These are phyloP conservation scores for Melanotaenia nigrans DNA, from an alignment of 2,797 vertebrate genomes.

Conservation along the genomic window DNA sequence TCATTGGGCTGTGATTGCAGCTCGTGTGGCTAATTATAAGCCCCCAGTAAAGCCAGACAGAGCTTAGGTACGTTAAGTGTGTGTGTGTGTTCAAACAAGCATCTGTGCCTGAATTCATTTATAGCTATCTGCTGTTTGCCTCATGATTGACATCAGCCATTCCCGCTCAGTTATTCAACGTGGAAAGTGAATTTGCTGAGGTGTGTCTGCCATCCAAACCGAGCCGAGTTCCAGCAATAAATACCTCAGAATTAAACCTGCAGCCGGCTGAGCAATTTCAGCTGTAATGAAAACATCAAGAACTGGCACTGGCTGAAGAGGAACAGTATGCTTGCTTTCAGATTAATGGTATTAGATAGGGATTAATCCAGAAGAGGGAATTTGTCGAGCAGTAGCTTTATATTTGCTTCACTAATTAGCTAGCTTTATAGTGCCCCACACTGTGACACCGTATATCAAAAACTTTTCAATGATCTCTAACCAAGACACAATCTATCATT, in stretches of 20 bases:
- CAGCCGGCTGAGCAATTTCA: conserved; percentile 60
- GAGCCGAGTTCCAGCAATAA: conserved; percentile 45
- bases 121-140: conserved; percentile 26
- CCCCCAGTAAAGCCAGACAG: conserved; percentile 79
- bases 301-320: conserved; percentile 57
- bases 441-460: conserved; percentile 43
- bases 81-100: conserved; percentile 48
- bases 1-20: conserved; percentile 93
- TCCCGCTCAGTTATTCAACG: conserved; percentile 49
- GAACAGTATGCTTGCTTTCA: conserved; percentile 66
- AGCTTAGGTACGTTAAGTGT: conserved; percentile 66
- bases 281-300: conserved; percentile 66
- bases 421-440: conserved; percentile 35
- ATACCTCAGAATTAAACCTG: conserved; percentile 65
- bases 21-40: conserved; percentile 92
- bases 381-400: conserved; percentile 63
- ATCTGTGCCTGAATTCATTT: conserved; percentile 25
- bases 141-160: conserved; percentile 51
- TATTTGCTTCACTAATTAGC: conserved; percentile 67
- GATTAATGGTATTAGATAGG: conserved; percentile 74
- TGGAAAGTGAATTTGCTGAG: conserved; percentile 60
- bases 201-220: conserved; percentile 53
- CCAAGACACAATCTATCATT: conserved; percentile 29
- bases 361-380: conserved; percentile 72
- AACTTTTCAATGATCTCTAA: conserved; percentile 30